phyloP scores from a whole-genome alignment of 2,797 vertebrate species.

The Nasua narica region DNA sequence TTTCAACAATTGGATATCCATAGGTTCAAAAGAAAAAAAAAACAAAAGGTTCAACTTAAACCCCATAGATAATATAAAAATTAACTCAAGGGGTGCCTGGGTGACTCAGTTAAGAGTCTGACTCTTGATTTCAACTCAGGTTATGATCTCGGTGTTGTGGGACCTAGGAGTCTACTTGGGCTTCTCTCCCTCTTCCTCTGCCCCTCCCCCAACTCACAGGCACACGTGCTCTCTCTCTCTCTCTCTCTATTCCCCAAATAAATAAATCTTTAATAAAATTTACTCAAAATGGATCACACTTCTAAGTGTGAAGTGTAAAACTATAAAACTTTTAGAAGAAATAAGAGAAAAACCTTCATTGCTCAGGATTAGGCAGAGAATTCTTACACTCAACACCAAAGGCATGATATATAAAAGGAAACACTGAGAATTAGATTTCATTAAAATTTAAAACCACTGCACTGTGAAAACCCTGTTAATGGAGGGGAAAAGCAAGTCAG shows the following conservation, averaged over 20 bases:
- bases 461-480: neutral
- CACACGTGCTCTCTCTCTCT: neutral
- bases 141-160: neutral
- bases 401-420: neutral
- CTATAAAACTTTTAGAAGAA: neutral
- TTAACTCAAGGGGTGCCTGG: neutral
- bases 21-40: neutral
- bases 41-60: neutral
- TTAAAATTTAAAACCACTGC: neutral
- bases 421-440: neutral
- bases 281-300: neutral
- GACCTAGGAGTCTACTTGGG: neutral
- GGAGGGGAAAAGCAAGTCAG: neutral
- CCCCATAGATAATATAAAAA: neutral
- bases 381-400: neutral
- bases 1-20: neutral
- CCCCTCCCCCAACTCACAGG: neutral
- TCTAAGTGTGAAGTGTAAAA: neutral
- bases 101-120: neutral
- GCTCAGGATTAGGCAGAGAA: neutral
- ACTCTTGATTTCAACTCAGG: neutral
- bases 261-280: conserved; percentile 12
- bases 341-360: neutral
- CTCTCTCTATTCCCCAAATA: neutral
- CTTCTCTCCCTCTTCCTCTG: neutral